Base-by-base conservation (phyloP, 2,797 vertebrate genomes). In the Bradypodion pumilum region DNA sequence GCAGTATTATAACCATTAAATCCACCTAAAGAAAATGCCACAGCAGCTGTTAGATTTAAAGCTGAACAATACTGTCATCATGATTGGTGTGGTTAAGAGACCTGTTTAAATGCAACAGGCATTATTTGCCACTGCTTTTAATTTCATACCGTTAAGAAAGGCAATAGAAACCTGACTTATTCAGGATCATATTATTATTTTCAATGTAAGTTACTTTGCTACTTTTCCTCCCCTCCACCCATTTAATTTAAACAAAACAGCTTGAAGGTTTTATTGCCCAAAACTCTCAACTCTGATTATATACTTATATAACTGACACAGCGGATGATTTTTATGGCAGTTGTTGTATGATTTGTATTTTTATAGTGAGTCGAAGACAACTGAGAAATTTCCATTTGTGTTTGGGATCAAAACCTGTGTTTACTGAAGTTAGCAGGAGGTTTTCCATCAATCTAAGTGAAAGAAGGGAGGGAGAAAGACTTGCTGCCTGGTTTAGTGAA, bases 371-470 rank as follows among this genome's bases (percentile, higher is more conserved):
- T 82, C 81, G 56, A 89, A 70, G 44, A 82, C 90, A 91, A 92
- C 59, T 4, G 0, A 75, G 85, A 85, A 84, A 74, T 77, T 88
- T 42, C 82, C 85, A 40, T 85, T 91, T 89, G 89, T 79, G 79
- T 78, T 82, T 86, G 84, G 80, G 85, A 29, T 72, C 84, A 85
- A 83, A 90, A 90, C 82, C 32, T 88, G 83, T 87, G 87, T 91
- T 91, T 88, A 87, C 79, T 78, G 83, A 88, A 91, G 87, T 87
- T 82, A 84, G 91, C 88, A 89, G 89, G 90, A 86, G 88, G 90
- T 90, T 93, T 91, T 86, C 85, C 89, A 92, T 92, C 92, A 89
- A 89, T 90, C 90, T 92, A 83, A 44, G 25, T 78, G 90, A 78
- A 85, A 27, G 27, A 40, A 32, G 0, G 52, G 42, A 6, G 42